Conservation (phyloP, 2,888 invertebrate species). For the Drosophila macrospina region DNA sequence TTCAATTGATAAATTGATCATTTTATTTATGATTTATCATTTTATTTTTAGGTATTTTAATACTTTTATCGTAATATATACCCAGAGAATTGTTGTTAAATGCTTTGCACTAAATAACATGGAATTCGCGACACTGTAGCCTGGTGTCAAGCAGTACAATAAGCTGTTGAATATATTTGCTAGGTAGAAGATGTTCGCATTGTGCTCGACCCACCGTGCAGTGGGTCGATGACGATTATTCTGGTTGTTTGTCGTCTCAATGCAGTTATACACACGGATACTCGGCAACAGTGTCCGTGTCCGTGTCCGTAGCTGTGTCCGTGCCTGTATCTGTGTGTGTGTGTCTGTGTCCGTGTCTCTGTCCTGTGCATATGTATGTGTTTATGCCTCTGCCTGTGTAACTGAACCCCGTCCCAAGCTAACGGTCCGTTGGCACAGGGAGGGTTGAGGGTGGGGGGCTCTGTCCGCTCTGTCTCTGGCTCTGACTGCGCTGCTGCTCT, state of each 20-base stretch:
- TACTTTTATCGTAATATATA: no score
- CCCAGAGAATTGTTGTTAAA: background rate
- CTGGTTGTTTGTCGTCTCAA: slow-evolving; percentile 77
- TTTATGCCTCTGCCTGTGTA: slow-evolving; percentile 29
- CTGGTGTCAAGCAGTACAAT: slow-evolving; percentile 10
- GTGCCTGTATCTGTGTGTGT: slow-evolving; percentile 14
- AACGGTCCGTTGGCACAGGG: slow-evolving; percentile 69
- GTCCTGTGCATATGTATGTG: slow-evolving; percentile 32
- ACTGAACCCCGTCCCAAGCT: slow-evolving; percentile 40
- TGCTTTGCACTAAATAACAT: no score
- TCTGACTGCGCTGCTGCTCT: slow-evolving; percentile 29
- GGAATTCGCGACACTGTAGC: slow-evolving; percentile 29
- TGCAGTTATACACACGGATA: slow-evolving; percentile 47
- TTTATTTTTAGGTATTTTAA: no score
- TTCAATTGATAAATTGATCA: no score
- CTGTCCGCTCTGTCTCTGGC: slow-evolving; percentile 31
- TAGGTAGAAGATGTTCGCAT: slow-evolving; percentile 40
- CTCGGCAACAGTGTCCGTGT: slow-evolving; percentile 18
- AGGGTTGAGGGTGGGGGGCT: slow-evolving; percentile 48
- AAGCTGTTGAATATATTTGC: slow-evolving; percentile 61
- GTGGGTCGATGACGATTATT: slow-evolving; percentile 82
- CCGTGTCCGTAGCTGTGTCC: slow-evolving; percentile 31
- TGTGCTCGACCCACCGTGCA: slow-evolving; percentile 68
- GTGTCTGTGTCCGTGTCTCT: slow-evolving; percentile 2
- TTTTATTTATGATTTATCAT: no score